Base-by-base conservation (phyloP, 2,113 vertebrate species). In the Chaetodon auriga region DNA sequence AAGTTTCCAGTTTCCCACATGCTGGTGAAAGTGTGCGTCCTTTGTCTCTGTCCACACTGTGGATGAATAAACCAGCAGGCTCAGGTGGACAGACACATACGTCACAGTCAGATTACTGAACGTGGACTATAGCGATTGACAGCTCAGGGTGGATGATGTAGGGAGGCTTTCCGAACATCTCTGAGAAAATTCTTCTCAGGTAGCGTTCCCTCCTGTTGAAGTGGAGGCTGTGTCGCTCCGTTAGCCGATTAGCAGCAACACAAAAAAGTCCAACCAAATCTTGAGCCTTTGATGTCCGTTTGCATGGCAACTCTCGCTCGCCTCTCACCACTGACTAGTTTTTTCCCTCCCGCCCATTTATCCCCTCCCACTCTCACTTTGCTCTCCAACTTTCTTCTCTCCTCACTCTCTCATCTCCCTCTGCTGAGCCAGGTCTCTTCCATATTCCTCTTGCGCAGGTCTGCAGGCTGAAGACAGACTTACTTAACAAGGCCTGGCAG, bases 401-500 rank as follows among this genome's bases (percentile, higher is more conserved):
- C 57, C 70, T 61, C 61, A 5, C 75, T 79, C 77, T 80, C 83
- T 90, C 82, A 74, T 86, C 87, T 89, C 73, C 55, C 91, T 75
- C 68, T 13, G 46, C 82, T 68, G 80, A 82, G 77, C 84, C 77
- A 78, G 82, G 83, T 83, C 85, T 85, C 87, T 85, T 88, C 75
- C 81, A 84, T 87, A 83, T 85, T 90, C 86, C 73, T 83, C 89
- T 85, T 80, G 69, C 86, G 78, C 81, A 71, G 71, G 80, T 83
- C 73, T 18, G 72, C 71, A 38, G 79, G 74, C 90, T 87, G 83
- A 85, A 30, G 86, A 83, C 86, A 88, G 83, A 89, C 90, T 93
- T 90, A 86, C 88, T 93, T 90, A 92, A 92, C 85, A 90, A 91
- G 90, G 82, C 82, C 91, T 90, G 86, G 87, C 87, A 87, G 90